phyloP scores from a whole-genome alignment of 2,888 invertebrate genomes.

The Coelopa pilipes region DNA sequence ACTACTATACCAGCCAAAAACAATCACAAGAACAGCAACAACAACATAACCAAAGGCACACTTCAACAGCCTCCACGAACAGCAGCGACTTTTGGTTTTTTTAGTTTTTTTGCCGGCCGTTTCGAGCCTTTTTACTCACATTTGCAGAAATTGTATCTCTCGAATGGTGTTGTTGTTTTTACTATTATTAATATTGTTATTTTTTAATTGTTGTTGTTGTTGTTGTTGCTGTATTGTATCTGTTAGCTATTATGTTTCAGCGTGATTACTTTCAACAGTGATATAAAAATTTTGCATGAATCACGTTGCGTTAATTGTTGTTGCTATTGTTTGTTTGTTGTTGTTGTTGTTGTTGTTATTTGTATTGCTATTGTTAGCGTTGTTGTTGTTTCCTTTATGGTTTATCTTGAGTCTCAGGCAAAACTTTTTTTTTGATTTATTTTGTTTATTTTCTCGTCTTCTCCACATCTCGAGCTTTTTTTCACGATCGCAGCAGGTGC shows the following conservation, averaged over 20 bases:
- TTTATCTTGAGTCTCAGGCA: neutral
- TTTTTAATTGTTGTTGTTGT: neutral
- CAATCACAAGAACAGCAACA: too few species aligned
- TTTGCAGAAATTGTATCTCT: neutral
- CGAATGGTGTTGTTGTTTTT: too few species aligned
- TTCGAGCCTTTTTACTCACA: neutral
- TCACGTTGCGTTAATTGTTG: neutral
- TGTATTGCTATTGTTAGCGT: neutral
- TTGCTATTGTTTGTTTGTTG: neutral
- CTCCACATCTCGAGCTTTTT: neutral
- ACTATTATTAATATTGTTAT: too few species aligned
- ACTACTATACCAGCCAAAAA: too few species aligned
- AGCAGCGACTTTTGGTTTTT: neutral
- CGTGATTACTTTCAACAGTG: too few species aligned
- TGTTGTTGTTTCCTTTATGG: neutral
- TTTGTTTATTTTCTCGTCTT: neutral
- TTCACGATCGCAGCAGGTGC: neutral
- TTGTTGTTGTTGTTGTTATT: neutral
- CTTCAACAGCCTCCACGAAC: too few species aligned
- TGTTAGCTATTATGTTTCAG: too few species aligned
- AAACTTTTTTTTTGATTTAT: neutral
- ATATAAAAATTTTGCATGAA: neutral
- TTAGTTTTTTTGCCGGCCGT: neutral
- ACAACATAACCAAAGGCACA: neutral
- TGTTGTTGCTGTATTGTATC: neutral